These are phyloP conservation scores for Cerastis rubricosa DNA, from an alignment of 2,888 invertebrate species.

Conservation along the genomic window DNA sequence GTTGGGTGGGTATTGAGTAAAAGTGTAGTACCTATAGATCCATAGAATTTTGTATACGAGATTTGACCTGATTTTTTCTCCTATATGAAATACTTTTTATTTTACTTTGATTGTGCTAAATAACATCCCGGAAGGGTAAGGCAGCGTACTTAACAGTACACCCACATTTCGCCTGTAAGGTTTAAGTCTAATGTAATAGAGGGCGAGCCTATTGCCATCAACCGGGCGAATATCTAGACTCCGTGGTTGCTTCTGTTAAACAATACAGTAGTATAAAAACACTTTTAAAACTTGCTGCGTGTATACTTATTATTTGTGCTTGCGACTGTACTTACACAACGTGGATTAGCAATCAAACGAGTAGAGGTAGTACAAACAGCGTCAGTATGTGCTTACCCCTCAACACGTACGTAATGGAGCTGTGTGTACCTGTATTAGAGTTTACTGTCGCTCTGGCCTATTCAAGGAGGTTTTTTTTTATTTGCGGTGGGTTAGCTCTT, in stretches of 20 bases:
- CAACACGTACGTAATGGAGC: too few species aligned
- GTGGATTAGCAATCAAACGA: not conserved
- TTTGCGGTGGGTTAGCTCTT: too few species aligned
- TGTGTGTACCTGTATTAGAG: not conserved
- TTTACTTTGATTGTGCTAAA: not conserved
- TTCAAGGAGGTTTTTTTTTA: too few species aligned
- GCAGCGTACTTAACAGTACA: too few species aligned
- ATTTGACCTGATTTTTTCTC: not conserved
- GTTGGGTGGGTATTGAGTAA: conserved; percentile 2
- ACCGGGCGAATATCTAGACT: too few species aligned
- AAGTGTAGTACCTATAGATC: not conserved
- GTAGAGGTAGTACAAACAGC: too few species aligned
- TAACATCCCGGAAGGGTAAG: not conserved
- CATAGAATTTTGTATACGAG: not conserved
- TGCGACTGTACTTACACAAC: not conserved
- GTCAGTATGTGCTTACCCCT: too few species aligned
- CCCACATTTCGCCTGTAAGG: too few species aligned
- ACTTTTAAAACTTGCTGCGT: not conserved
- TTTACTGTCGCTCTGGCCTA: conserved; percentile 13
- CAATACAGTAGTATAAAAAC: not conserved
- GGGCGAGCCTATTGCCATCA: too few species aligned
- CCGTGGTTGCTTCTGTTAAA: too few species aligned
- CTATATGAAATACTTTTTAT: not conserved
- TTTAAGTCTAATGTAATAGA: too few species aligned
- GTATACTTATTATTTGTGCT: not conserved